phyloP scores from a whole-genome alignment of 2,888 invertebrate genomes.

The Atethmia centrago region DNA sequence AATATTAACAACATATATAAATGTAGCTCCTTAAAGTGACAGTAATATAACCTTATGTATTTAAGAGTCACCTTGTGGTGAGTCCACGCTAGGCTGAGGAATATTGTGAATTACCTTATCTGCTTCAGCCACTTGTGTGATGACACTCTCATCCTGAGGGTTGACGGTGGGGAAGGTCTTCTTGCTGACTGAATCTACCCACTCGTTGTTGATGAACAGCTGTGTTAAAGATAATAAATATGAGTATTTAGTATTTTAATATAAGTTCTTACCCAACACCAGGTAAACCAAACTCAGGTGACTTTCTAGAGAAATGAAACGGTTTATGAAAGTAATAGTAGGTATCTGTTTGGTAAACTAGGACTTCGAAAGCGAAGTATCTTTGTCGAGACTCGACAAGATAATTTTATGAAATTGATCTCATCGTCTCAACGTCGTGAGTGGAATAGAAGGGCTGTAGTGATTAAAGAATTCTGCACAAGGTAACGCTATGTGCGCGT shows the following conservation, averaged over 20 bases:
- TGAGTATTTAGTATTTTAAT: neutral
- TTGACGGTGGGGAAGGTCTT: constrained; percentile 97
- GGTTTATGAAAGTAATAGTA: no score
- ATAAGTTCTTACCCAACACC: neutral
- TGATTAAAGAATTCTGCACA: neutral
- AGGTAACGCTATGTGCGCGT: neutral
- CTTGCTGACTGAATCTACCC: constrained; percentile 95
- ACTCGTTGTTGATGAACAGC: constrained; percentile 95
- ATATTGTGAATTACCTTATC: constrained; percentile 91
- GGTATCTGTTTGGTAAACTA: neutral
- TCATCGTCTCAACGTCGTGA: neutral
- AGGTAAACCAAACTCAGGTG: neutral
- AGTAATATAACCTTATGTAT: neutral
- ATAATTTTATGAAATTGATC: constrained; percentile 10
- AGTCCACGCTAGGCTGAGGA: neutral
- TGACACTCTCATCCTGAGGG: constrained; percentile 94
- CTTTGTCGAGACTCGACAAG: neutral
- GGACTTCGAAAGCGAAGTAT: neutral
- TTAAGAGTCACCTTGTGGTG: neutral
- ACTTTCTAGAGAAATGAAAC: neutral
- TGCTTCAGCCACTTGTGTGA: constrained; percentile 95
- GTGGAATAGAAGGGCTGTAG: neutral
- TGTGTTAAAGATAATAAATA: neutral
- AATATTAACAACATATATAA: neutral
- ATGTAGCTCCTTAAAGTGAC: neutral